Evolutionary conservation across 2,113 vertebrate species (phyloP).

Genomic region (Corythornis madagascariensis): DNA sequence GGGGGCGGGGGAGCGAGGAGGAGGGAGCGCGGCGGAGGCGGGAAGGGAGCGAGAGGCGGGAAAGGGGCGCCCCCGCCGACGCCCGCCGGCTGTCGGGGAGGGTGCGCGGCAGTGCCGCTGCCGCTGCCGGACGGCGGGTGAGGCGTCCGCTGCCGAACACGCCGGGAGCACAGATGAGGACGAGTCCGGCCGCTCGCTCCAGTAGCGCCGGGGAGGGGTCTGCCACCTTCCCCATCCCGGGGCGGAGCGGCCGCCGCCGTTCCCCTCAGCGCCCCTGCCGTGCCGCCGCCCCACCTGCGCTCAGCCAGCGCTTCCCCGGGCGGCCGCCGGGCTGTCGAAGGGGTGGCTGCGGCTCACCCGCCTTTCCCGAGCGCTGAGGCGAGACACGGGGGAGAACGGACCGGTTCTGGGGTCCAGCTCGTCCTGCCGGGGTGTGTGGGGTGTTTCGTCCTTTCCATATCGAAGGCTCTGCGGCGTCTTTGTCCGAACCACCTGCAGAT

Average conservation of each 20-base stretch:
- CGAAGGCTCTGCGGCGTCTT: not conserved
- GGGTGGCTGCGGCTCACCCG: not conserved
- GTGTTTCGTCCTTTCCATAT: not conserved
- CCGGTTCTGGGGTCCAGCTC: not conserved
- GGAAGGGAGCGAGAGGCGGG: not conserved
- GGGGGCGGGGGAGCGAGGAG: not conserved
- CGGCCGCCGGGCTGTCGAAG: not conserved
- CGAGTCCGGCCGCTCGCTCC: accelerated
- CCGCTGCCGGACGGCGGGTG: not conserved
- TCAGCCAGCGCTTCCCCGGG: not conserved
- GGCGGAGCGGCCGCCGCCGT: not conserved
- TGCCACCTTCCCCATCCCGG: too few species aligned
- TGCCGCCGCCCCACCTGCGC: not conserved
- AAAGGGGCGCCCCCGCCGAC: not conserved
- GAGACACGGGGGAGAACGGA: accelerated
- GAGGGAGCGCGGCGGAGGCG: not conserved
- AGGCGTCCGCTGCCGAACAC: not conserved
- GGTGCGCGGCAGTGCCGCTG: not conserved
- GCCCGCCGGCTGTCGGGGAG: too few species aligned
- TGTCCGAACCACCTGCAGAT: not conserved
- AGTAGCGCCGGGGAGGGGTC: not conserved
- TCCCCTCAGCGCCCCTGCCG: not conserved
- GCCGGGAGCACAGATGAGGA: not conserved
- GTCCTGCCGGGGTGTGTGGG: too few species aligned
- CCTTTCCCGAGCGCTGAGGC: not conserved